These are phyloP conservation scores for Heliconius himera DNA, from an alignment of 1,140 invertebrate genomes.

Conservation along the genomic window DNA sequence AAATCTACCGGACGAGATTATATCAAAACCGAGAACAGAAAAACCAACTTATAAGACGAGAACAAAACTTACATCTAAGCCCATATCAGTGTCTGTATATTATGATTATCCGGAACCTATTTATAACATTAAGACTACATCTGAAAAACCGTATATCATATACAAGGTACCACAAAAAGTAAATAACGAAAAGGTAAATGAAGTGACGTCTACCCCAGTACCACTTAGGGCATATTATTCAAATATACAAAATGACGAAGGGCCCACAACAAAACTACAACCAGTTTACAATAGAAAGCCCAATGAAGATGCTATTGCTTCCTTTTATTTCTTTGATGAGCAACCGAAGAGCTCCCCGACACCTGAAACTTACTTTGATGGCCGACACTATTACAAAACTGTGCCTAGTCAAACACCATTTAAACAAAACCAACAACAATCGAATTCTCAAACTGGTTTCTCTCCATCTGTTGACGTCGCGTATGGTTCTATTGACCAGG, in stretches of 20 bases:
- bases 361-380: conserved; percentile 72
- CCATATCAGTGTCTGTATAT: conserved; percentile 72
- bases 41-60: conserved; percentile 73
- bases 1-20: conserved; percentile 65
- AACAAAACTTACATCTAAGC: conserved; percentile 77
- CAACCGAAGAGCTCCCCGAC: conserved; percentile 71
- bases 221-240: conserved; percentile 84
- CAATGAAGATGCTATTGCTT: conserved; percentile 77
- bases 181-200: conserved; percentile 57
- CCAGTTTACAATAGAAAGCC: conserved; percentile 74
- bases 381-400: conserved; percentile 78
- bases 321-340: conserved; percentile 84
- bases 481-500: conserved; percentile 75
- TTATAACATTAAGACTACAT: conserved; percentile 69
- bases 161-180: conserved; percentile 76
- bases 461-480: conserved; percentile 69
- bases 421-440: conserved; percentile 59
- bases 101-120: conserved; percentile 71
- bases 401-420: conserved; percentile 58
- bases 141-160: conserved; percentile 77
- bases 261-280: conserved; percentile 80
- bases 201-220: conserved; percentile 81
- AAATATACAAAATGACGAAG: conserved; percentile 80
- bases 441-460: conserved; percentile 62
- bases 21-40: conserved; percentile 67